A percentile compares a stretch with the other conserved stretches of the same genome.
phyloP scores from a whole-genome alignment of 2,113 vertebrate species.

The Chionomys nivalis region DNA sequence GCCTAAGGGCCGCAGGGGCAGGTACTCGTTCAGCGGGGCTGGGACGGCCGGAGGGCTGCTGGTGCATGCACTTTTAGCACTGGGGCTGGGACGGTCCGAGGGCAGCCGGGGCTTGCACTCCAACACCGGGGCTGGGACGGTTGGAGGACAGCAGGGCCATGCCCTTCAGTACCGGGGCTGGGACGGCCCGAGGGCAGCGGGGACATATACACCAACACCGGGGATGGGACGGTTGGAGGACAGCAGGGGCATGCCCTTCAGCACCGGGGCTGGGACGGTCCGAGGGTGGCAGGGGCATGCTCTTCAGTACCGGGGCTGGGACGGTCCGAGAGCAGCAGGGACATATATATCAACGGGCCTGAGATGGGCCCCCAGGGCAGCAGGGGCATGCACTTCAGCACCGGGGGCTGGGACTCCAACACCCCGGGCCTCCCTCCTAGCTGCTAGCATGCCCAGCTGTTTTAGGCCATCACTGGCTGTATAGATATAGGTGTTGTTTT shows the following conservation, averaged over 20 bases:
- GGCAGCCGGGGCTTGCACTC: background rate
- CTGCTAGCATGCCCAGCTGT: too few relatives aligned
- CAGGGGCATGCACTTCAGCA: too few relatives aligned
- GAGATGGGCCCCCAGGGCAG: too few relatives aligned
- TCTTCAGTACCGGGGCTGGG: background rate
- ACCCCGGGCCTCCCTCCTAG: background rate
- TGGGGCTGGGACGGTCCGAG: background rate
- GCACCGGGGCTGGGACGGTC: background rate
- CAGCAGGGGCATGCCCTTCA: background rate
- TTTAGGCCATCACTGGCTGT: background rate
- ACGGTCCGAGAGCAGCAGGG: too few relatives aligned
- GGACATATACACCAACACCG: too few relatives aligned
- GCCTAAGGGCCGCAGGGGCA: slow-evolving; percentile 44
- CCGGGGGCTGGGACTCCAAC: background rate
- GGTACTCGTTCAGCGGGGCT: background rate
- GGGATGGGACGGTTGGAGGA: background rate
- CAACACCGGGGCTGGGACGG: too few relatives aligned
- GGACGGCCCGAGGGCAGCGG: too few relatives aligned
- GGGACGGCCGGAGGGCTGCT: background rate
- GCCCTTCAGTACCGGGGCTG: too few relatives aligned
- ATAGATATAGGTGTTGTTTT: background rate
- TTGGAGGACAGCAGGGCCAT: background rate
- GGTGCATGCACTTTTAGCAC: background rate
- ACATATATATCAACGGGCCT: too few relatives aligned
- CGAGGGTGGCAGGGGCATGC: background rate